phyloP scores from a whole-genome alignment of 2,888 invertebrate genomes.

The Drosophila suboccidentalis region DNA sequence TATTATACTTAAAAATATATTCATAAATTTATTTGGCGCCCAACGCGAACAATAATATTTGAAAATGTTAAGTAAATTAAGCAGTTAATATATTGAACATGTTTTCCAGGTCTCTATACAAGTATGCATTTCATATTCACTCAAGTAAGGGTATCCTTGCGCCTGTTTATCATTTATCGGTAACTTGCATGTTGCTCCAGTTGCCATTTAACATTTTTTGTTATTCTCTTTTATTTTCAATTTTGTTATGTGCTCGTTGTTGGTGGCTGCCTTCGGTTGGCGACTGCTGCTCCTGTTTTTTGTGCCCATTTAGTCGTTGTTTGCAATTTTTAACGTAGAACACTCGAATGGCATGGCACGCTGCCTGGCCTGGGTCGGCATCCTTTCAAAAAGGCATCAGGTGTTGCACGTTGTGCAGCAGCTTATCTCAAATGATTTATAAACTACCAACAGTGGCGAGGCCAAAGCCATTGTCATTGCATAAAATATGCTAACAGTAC shows the following conservation, averaged over 20 bases:
- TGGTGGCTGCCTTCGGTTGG: conserved; percentile 38
- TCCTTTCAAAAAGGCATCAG: conserved; percentile 82
- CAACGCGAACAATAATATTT: too few species aligned
- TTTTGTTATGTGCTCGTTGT: conserved; percentile 62
- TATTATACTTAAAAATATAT: too few species aligned
- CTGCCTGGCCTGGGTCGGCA: conserved; percentile 49
- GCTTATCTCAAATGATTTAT: conserved; percentile 85
- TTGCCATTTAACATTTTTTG: conserved; percentile 31
- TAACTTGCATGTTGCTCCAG: conserved; percentile 27
- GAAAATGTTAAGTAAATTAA: too few species aligned
- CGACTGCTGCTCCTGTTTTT: conserved; percentile 59
- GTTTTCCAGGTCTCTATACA: too few species aligned
- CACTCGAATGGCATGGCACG: conserved; percentile 47
- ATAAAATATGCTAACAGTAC: conserved; percentile 82
- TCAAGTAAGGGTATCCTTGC: conserved; percentile 11
- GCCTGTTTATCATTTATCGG: neutral
- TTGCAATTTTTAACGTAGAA: conserved; percentile 74
- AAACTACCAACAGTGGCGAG: conserved; percentile 84
- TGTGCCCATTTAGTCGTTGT: conserved; percentile 75
- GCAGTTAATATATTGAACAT: too few species aligned
- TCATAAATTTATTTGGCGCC: too few species aligned
- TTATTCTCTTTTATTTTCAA: conserved; percentile 58
- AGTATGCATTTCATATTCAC: neutral
- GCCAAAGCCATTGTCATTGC: conserved; percentile 84
- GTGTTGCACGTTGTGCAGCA: conserved; percentile 84